Percentiles rank a stretch among this genome's conserved stretches.
phyloP scores from a whole-genome alignment of 2,797 vertebrate genomes.

The Centroberyx gerrardi region DNA sequence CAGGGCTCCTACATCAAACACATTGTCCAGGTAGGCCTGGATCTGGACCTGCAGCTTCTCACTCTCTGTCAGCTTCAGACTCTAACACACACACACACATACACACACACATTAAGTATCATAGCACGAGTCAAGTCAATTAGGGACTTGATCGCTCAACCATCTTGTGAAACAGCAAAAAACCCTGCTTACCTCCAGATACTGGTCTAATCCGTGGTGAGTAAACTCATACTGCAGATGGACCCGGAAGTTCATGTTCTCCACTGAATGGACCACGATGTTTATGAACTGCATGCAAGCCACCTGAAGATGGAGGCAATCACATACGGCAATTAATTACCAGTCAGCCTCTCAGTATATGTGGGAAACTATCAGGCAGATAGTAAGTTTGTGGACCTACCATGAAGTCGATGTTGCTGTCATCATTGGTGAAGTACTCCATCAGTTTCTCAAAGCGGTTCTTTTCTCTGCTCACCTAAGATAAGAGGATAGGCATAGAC shows the following conservation, averaged over 20 bases:
- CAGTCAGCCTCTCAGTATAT: not conserved
- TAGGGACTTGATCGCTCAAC: not conserved
- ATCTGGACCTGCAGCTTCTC: conserved; percentile 98
- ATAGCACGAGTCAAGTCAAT: not conserved
- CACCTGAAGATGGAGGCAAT: conserved; percentile 82
- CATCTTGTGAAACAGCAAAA: not conserved
- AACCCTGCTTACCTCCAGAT: conserved; percentile 88
- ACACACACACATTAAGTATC: not conserved
- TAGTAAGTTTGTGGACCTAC: conserved; percentile 76
- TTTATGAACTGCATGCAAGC: conserved; percentile 99
- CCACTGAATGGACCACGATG: conserved; percentile 97
- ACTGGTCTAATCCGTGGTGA: conserved; percentile 92
- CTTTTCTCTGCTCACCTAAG: conserved; percentile 93
- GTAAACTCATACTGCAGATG: conserved; percentile 97
- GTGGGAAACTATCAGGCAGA: not conserved
- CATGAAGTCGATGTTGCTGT: conserved; percentile 98
- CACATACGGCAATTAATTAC: not conserved
- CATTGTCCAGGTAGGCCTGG: conserved; percentile 97
- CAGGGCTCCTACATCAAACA: conserved; percentile 94
- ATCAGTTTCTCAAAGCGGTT: conserved; percentile 97
- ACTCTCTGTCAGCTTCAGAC: conserved; percentile 91
- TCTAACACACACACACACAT: conserved; percentile 72
- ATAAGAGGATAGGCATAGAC: not conserved
- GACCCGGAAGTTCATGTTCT: conserved; percentile 98
- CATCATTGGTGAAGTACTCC: conserved; percentile 95